Conservation (phyloP, 2,113 vertebrate genomes). For the Hippopotamus amphibius region DNA sequence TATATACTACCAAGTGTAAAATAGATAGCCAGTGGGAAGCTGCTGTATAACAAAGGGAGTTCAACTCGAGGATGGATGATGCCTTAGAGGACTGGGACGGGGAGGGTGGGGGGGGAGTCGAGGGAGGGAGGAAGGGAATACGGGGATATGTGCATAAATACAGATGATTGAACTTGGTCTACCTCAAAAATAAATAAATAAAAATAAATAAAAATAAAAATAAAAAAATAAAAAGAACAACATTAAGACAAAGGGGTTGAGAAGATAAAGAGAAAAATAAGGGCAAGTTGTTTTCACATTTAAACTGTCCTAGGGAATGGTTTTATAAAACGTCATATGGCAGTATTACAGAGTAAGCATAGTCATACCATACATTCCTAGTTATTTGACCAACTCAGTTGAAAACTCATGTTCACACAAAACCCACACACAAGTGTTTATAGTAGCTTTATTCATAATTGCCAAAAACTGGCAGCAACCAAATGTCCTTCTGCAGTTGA, state of each 20-base stretch:
- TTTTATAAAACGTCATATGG: background rate
- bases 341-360: background rate
- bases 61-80: too few species aligned
- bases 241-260: background rate
- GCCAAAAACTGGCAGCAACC: background rate
- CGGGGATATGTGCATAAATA: too few species aligned
- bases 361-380: background rate
- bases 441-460: background rate
- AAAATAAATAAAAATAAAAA: too few species aligned
- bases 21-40: too few species aligned
- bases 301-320: background rate
- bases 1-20: too few species aligned
- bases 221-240: background rate
- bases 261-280: background rate
- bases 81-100: too few species aligned
- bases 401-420: background rate
- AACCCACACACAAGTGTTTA: background rate
- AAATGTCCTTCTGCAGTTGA: background rate
- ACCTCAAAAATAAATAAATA: too few species aligned
- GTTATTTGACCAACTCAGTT: background rate
- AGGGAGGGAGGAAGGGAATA: too few species aligned
- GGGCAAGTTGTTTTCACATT: background rate
- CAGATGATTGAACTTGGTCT: too few species aligned
- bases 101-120: too few species aligned
- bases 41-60: too few species aligned